Percentiles rank a stretch among this genome's conserved stretches.
Conservation (phyloP, 1,140 invertebrate genomes). For the Ladona fulva region DNA sequence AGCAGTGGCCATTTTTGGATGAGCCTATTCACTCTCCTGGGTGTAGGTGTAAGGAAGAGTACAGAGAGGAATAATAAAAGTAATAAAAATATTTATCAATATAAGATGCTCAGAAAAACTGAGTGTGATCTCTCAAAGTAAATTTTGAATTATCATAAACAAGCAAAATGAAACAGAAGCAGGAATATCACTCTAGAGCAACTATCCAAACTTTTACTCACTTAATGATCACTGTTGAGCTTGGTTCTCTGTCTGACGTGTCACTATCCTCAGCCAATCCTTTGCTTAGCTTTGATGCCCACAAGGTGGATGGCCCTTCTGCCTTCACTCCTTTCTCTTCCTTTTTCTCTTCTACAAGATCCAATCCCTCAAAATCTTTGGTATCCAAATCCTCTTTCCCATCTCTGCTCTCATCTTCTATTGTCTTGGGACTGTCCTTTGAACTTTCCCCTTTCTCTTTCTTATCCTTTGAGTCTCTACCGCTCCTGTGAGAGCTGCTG, state of each 20-base stretch:
- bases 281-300: neutral
- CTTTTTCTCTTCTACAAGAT: slow-evolving; percentile 32
- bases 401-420: slow-evolving; percentile 27
- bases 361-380: neutral
- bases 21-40: no score
- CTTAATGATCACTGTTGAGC: slow-evolving; percentile 48
- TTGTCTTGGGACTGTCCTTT: neutral
- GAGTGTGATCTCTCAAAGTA: no score
- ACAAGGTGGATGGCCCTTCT: slow-evolving; percentile 11
- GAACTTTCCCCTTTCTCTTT: slow-evolving; percentile 18
- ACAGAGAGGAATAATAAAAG: no score
- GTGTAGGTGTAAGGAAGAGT: no score
- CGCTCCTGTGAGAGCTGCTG: slow-evolving; percentile 24
- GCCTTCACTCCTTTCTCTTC: slow-evolving; percentile 28
- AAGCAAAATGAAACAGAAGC: no score
- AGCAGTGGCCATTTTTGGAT: no score
- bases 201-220: slow-evolving; percentile 15
- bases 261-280: slow-evolving; percentile 36
- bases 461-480: slow-evolving; percentile 23
- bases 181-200: no score
- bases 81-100: no score
- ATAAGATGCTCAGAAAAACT: no score
- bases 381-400: slow-evolving; percentile 7
- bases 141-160: no score
- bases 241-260: slow-evolving; percentile 43